A percentile compares a stretch with the other conserved stretches of the same genome.
phyloP scores from a whole-genome alignment of 2,797 vertebrate species.

The Hyperoplus immaculatus region DNA sequence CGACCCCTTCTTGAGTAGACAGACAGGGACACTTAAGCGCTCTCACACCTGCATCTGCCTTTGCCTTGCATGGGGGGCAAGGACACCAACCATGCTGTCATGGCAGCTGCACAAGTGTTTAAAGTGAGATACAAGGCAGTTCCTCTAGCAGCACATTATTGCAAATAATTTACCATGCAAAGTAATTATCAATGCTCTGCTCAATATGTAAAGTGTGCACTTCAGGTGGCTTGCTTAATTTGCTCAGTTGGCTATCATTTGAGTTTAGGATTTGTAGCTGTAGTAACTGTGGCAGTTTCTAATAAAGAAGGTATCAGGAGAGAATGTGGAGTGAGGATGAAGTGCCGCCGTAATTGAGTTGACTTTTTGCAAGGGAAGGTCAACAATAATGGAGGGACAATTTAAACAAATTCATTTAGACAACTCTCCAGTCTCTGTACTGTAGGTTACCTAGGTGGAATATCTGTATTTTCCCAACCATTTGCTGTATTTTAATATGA shows the following conservation, averaged over 20 bases:
- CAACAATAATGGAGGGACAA: conserved; percentile 87
- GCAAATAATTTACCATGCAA: conserved; percentile 84
- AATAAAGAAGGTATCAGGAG: conserved; percentile 79
- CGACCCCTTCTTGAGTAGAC: conserved; percentile 84
- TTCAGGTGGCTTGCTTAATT: conserved; percentile 83
- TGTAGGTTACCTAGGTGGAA: conserved; percentile 55
- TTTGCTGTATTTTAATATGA: conserved; percentile 72
- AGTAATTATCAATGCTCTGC: conserved; percentile 82
- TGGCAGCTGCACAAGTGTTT: conserved; percentile 80
- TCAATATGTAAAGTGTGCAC: conserved; percentile 84
- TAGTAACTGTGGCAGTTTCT: conserved; percentile 67
- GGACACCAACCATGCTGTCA: conserved; percentile 72
- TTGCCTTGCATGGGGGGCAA: conserved; percentile 69
- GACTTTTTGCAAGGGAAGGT: conserved; percentile 86
- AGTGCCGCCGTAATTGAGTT: conserved; percentile 83
- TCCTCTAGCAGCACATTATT: conserved; percentile 80
- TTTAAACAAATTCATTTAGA: conserved; percentile 85
- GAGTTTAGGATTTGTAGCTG: conserved; percentile 76
- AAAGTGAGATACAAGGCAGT: conserved; percentile 76
- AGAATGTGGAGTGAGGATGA: conserved; percentile 78
- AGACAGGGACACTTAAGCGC: conserved; percentile 80
- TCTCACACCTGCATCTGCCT: conserved; percentile 81
- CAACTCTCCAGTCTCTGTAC: conserved; percentile 70
- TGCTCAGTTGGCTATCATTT: conserved; percentile 76
- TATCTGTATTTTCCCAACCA: conserved; percentile 68